These are phyloP conservation scores for Paracentrotus lividus DNA, from an alignment of 53 echinoderm and acorn worm genomes.

Conservation along the genomic window DNA sequence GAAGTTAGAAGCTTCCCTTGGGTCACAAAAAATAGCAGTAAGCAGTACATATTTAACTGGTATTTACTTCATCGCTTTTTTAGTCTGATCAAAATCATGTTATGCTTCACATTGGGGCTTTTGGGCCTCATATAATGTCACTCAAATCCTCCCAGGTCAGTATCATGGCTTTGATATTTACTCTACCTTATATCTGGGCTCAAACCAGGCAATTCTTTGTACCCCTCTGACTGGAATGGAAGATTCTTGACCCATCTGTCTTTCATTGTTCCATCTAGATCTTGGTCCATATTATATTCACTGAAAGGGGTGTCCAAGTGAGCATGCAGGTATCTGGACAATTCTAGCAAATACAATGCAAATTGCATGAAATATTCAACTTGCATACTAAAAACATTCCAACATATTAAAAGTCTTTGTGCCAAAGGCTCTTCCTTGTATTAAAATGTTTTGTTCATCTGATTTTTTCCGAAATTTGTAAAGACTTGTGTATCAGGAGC, in stretches of 20 bases:
- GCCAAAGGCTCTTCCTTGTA: too few relatives aligned
- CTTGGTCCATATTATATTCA: constrained; percentile 85
- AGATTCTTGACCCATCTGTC: constrained; percentile 90
- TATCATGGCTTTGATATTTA: background rate
- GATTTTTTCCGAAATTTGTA: background rate
- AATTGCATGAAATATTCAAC: background rate
- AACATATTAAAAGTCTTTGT: too few relatives aligned
- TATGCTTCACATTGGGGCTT: background rate
- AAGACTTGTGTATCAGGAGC: background rate
- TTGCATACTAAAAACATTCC: too few relatives aligned
- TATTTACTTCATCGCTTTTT: background rate
- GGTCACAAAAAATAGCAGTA: too few relatives aligned
- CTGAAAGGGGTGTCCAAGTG: constrained; percentile 82
- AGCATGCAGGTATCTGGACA: constrained; percentile 92
- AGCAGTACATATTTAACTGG: too few relatives aligned
- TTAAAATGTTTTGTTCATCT: too few relatives aligned
- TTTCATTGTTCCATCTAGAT: constrained; percentile 84
- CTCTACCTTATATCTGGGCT: constrained; percentile 91
- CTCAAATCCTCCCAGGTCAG: background rate
- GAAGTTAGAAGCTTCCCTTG: too few relatives aligned
- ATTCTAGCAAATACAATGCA: constrained; percentile 75
- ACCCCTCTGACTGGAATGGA: constrained; percentile 83
- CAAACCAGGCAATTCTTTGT: constrained; percentile 91
- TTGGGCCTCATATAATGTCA: background rate
- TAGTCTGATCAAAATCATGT: background rate